Base-by-base conservation (phyloP, 35 echinoderm and acorn worm species). In the Chiridota heheva region DNA sequence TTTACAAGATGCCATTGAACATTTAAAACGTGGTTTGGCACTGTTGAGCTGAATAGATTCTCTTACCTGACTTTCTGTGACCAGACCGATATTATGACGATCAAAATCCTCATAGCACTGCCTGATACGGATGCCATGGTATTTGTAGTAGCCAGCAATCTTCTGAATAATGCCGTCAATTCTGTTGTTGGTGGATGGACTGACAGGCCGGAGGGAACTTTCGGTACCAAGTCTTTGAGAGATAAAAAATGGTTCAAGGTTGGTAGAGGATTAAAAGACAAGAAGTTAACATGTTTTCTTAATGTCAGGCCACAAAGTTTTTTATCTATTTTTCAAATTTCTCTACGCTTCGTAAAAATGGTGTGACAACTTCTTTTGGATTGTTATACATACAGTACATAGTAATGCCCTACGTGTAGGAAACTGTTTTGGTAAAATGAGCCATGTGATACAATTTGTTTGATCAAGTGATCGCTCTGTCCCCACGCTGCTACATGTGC, bases 21-120 rank as follows among this genome's bases (percentile, higher is more conserved):
- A 10, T 12, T 22, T 22, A 51, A 12, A 22, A 51, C 22, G 8
- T n/a, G n/a, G n/a, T n/a, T n/a, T n/a, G n/a, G n/a, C n/a, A n/a
- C n/a, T n/a, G n/a, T n/a, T n/a, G n/a, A n/a, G n/a, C n/a, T n/a
- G n/a, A n/a, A n/a, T n/a, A n/a, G n/a, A n/a, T n/a, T n/a, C n/a
- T n/a, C 46, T 45, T 78, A 97, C 93, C 82, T 97, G 93, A 35
- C 89, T 87, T 56, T 85, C 93, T 43, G 93, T 97, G 3, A 97
- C 89, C 24, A 91, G 67, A n/a, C 93, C 93, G 36, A 87, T 97
- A 60, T 97, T 84, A 57, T 97, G 93, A 53, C 65, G 91, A 42
- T 97, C 93, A 88, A 97, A 97, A 49, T 97, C 93, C 39, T 91
- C 89, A 67, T 91, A 97, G 44, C 88, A 69, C 45, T 64, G 87